Base-by-base conservation (phyloP, 2,888 invertebrate genomes). In the Embidobia sp. region DNA sequence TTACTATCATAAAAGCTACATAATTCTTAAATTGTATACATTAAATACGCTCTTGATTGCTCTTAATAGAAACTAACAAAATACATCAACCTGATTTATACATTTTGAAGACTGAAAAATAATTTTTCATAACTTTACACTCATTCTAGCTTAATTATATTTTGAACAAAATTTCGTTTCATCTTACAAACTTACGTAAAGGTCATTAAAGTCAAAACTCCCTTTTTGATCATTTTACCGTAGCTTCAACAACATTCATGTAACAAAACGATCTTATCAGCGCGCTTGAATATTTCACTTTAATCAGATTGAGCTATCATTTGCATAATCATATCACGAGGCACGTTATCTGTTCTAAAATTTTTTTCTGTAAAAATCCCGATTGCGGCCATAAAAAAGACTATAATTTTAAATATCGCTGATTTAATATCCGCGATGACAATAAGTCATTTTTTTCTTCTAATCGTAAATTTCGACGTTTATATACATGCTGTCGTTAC, bases 221-320 rank as follows among this genome's bases (percentile, higher is more conserved):
- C 11, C 7, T 61, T 15, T 15, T 22, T 22, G 22, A 48, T 48
- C 27, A 27, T 27, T 49, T 63, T 53, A 1, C 27, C 37, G 22
- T 46, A 13, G 18, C 15, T 29, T 49, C 11, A 49, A 40, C 13
- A 51, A 64, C 27, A 51, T 42, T 64, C 29, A 33, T 29, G 22
- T 44, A 44, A 53, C 22, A 53, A 44, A 51, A 31, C 11, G 33
- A 64, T 53, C 44, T 33, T 64, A 64, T 64, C 64, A 51, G 26
- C 31, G 6, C 16, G 16, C 5, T 8, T 46, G 66, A 66, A 66
- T 44, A 35, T 44, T 53, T 64, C 64, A 44, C 18, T 48, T 51
- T 64, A 64, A 64, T 64, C 64, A 53, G 51, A 53, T 64, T 31
- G 44, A 51, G 33, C 42, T 64, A 64, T 53, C 33, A 64, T 64